These are phyloP conservation scores for Sphaeridia pumilis DNA, from an alignment of 2,888 invertebrate species.

Conservation along the genomic window DNA sequence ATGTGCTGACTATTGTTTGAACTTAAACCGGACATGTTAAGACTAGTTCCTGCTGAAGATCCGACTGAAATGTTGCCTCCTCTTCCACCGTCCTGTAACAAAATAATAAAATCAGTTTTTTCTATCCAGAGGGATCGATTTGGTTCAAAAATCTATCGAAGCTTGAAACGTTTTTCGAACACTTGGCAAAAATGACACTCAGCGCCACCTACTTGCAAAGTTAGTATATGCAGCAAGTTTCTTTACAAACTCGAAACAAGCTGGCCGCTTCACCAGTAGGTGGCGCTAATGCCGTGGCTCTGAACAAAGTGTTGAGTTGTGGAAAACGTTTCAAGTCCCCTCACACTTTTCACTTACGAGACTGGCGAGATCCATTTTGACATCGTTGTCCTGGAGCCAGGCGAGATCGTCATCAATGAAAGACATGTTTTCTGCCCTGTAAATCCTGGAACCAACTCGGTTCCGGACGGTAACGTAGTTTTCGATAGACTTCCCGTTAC, in stretches of 20 bases:
- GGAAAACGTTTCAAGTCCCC: background rate
- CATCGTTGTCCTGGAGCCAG: slow-evolving; percentile 91
- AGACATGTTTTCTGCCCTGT: slow-evolving; percentile 61
- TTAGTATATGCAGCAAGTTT: no score
- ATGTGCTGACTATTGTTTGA: slow-evolving; percentile 14
- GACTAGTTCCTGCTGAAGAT: slow-evolving; percentile 10
- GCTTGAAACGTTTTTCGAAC: background rate
- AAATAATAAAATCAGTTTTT: background rate
- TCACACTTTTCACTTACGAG: slow-evolving; percentile 49
- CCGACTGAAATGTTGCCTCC: slow-evolving; percentile 5
- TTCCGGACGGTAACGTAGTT: background rate
- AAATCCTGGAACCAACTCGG: slow-evolving; percentile 39
- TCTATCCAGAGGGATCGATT: background rate
- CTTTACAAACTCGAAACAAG: no score
- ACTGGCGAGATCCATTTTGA: slow-evolving; percentile 84
- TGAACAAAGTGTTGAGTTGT: no score
- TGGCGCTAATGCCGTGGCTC: no score
- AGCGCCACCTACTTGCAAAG: slow-evolving; percentile 2
- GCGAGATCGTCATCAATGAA: slow-evolving; percentile 90
- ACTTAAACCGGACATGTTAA: slow-evolving; percentile 14
- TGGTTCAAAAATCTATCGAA: background rate
- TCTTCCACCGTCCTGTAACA: slow-evolving; percentile 11
- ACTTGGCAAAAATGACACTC: background rate
- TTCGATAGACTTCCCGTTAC: background rate
- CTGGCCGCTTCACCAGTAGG: no score